These are phyloP conservation scores for Cnemophilus loriae DNA, from an alignment of 2,113 vertebrate genomes.

Conservation along the genomic window DNA sequence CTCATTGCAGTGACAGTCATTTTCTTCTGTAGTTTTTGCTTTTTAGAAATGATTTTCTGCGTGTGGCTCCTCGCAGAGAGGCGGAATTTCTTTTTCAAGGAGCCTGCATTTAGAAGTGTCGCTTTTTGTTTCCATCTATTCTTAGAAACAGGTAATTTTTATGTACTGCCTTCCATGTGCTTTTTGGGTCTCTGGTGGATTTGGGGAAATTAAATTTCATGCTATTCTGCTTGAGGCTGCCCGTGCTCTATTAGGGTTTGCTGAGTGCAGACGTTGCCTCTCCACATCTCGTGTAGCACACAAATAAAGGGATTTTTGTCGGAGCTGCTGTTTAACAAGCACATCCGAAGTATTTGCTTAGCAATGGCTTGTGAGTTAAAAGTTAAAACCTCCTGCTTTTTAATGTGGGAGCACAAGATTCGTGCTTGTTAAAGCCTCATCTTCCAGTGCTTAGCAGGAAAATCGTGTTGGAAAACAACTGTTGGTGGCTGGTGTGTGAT, in stretches of 20 bases:
- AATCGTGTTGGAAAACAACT: not conserved
- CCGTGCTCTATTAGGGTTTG: conserved; percentile 29
- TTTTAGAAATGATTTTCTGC: not conserved
- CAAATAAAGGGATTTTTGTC: not conserved
- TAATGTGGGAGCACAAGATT: not conserved
- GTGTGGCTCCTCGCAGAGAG: not conserved
- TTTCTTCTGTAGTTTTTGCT: not conserved
- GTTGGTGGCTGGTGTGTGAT: not conserved
- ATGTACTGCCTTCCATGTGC: not conserved
- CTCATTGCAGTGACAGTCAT: not conserved
- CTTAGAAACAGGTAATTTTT: conserved; percentile 17
- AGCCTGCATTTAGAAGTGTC: not conserved
- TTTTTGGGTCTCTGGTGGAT: conserved; percentile 50
- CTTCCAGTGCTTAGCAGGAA: not conserved
- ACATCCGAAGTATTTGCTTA: not conserved
- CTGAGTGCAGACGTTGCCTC: conserved; percentile 1
- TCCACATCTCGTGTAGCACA: not conserved
- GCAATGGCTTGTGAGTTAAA: not conserved
- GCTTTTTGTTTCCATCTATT: not conserved
- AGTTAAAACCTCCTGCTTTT: not conserved
- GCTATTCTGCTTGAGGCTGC: conserved; percentile 36
- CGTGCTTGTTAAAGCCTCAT: not conserved
- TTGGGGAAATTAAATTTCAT: conserved; percentile 65
- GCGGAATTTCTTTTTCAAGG: not conserved
- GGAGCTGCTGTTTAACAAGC: not conserved